These are phyloP conservation scores for Halocynthia roretzi DNA, from an alignment of 23 tunicate species.

Conservation along the genomic window DNA sequence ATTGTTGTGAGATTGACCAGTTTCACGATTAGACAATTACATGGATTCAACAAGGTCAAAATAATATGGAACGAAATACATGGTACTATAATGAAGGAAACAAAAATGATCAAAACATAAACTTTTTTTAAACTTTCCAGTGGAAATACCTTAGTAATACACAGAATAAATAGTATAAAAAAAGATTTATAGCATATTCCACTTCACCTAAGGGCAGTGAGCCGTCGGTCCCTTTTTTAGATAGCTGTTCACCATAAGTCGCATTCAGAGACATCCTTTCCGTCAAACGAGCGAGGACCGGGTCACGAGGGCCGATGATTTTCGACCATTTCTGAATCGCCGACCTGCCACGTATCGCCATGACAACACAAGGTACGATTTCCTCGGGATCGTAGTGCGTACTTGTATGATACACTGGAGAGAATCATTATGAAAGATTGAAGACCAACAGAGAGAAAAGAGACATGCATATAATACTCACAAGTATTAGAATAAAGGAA, in stretches of 20 bases:
- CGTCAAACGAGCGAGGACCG: conserved; percentile 62
- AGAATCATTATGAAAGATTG: neutral
- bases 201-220: conserved; percentile 44
- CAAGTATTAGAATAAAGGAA: conserved; percentile 39
- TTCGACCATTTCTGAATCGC: conserved; percentile 33
- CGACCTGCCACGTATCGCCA: conserved; percentile 50
- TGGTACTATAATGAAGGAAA: too few relatives aligned
- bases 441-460: neutral
- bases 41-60: too few relatives aligned
- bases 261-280: conserved; percentile 67
- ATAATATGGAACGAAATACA: too few relatives aligned
- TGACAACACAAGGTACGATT: conserved; percentile 51
- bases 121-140: too few relatives aligned
- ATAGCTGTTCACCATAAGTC: conserved; percentile 66
- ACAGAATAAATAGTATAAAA: too few relatives aligned
- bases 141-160: too few relatives aligned
- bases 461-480: conserved; percentile 11
- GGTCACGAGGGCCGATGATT: conserved; percentile 79
- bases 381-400: conserved; percentile 15
- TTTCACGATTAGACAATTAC: neutral
- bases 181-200: too few relatives aligned
- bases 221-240: conserved; percentile 44
- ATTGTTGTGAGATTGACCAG: neutral
- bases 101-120: too few relatives aligned
- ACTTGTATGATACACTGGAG: conserved; percentile 31